Evolutionary conservation across 2,888 invertebrate species (phyloP).

Genomic region (Bombylius major): DNA sequence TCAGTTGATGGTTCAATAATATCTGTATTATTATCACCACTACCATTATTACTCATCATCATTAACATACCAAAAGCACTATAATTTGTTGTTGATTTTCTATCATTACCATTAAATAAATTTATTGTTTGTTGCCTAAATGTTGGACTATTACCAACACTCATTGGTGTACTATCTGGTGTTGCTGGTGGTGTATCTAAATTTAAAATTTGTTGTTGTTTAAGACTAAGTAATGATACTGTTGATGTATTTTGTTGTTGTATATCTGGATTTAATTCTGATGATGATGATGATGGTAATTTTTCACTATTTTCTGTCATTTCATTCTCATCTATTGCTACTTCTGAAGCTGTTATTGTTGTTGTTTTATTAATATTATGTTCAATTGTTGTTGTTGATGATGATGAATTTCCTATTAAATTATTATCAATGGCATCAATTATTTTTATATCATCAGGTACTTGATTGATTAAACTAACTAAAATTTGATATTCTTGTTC

Average conservation of each 20-base stretch:
- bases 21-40: conserved; percentile 10
- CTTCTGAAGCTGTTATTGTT: not conserved
- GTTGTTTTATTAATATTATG: not conserved
- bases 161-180: conserved; percentile 36
- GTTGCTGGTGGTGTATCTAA: conserved; percentile 37
- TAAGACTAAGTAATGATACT: not conserved
- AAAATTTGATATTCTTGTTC: conserved; percentile 58
- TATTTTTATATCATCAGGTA: conserved; percentile 26
- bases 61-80: conserved; percentile 12
- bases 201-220: conserved; percentile 22
- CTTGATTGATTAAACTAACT: conserved; percentile 38
- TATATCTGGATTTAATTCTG: not conserved
- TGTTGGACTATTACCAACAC: conserved; percentile 36
- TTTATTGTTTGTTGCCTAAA: conserved; percentile 26
- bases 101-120: conserved; percentile 3
- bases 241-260: conserved; percentile 11
- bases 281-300: not conserved
- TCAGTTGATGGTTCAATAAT: conserved; percentile 31
- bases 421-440: conserved; percentile 19
- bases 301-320: not conserved
- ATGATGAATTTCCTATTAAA: not conserved
- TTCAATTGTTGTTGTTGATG: not conserved
- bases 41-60: conserved; percentile 11
- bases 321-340: not conserved
- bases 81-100: conserved; percentile 2